Conservation (phyloP, 2,888 invertebrate species). For the Glaucopsyche alexis region DNA sequence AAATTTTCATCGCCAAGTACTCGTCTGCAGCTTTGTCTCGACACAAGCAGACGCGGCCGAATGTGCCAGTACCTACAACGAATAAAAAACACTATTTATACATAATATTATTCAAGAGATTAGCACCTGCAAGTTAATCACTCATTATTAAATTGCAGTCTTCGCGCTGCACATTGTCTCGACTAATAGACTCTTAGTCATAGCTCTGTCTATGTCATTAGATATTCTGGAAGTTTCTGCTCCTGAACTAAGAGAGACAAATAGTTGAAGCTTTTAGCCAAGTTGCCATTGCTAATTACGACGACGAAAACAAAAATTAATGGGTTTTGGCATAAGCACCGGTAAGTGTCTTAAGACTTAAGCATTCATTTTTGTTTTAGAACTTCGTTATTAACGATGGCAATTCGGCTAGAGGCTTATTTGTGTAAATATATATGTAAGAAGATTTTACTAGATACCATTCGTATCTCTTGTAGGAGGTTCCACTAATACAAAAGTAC, state of each 20-base stretch:
- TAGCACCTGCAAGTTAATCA: conserved; percentile 10
- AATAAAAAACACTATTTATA: conserved; percentile 36
- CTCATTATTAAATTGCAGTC: not conserved
- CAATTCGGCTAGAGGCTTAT: no score
- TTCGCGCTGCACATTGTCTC: conserved; percentile 15
- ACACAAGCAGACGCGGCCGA: conserved; percentile 95
- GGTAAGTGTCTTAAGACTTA: no score
- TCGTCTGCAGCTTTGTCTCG: conserved; percentile 89
- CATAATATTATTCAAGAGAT: conserved; percentile 5
- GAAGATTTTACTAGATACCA: no score
- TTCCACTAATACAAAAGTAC: not conserved
- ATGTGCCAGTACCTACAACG: conserved; percentile 94
- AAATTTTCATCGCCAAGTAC: conserved; percentile 95
- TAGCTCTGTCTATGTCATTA: not conserved
- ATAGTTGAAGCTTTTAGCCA: not conserved
- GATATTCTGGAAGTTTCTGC: conserved; percentile 14
- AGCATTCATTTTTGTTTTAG: no score
- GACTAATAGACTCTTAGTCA: not conserved
- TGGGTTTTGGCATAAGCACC: no score
- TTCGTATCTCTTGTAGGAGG: no score
- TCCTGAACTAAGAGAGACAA: not conserved
- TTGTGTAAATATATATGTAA: no score
- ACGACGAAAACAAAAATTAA: no score
- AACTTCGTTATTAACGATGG: no score
- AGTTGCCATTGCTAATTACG: no score